Conservation (phyloP, 2,113 vertebrate species). For the Apteryx owenii region DNA sequence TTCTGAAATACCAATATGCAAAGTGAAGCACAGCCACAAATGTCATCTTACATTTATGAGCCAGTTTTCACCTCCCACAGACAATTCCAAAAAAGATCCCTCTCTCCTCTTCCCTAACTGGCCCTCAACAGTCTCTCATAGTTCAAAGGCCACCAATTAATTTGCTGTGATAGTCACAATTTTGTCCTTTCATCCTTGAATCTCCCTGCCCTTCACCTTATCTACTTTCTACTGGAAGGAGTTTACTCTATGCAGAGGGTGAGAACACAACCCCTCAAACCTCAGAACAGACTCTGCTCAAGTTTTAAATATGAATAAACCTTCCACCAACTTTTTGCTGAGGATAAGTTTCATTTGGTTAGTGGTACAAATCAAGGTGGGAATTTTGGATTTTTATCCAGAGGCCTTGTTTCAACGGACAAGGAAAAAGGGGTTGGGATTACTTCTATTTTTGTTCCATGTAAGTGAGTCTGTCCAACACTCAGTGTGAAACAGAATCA, state of each 20-base stretch:
- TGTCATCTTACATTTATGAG: background rate
- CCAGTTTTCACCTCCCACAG: background rate
- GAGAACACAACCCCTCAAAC: background rate
- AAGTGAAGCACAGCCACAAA: background rate
- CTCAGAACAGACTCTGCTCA: background rate
- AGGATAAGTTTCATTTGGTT: background rate
- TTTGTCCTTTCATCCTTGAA: background rate
- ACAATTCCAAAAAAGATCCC: background rate
- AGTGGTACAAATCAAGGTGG: background rate
- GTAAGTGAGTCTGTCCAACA: background rate
- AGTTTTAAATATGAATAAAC: background rate
- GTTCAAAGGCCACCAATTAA: background rate
- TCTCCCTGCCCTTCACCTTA: background rate
- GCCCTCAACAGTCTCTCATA: background rate
- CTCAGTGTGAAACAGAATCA: background rate
- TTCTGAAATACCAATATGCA: fast-evolving
- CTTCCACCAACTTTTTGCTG: background rate
- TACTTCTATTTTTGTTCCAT: background rate
- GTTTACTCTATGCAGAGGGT: background rate
- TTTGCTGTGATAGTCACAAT: fast-evolving
- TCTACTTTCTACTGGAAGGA: background rate
- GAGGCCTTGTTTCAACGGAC: background rate
- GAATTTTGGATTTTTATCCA: background rate
- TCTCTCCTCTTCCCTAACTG: background rate
- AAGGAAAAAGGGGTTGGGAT: background rate